Conservation (phyloP, 1,140 invertebrate genomes). For the Fopius arisanus region DNA sequence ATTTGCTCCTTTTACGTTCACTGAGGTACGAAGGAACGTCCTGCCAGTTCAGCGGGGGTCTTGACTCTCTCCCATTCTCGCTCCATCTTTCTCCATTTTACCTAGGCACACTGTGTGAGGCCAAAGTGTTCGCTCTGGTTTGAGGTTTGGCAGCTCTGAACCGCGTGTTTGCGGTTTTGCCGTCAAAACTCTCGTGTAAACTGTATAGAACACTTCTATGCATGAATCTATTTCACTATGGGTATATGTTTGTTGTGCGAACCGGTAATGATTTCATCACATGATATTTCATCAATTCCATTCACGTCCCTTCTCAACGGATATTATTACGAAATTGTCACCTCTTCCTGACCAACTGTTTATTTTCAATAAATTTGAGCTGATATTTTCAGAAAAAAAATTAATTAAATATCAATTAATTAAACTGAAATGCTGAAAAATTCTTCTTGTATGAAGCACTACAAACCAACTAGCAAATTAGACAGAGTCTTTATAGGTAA, state of each 20-base stretch:
- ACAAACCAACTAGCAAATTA: too few species aligned
- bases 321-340: too few species aligned
- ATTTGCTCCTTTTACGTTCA: background rate
- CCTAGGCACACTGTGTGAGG: slow-evolving; percentile 11
- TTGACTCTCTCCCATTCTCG: slow-evolving; percentile 44
- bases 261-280: background rate
- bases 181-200: slow-evolving; percentile 54
- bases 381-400: too few species aligned
- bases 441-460: too few species aligned
- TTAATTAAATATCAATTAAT: too few species aligned
- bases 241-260: background rate
- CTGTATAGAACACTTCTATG: slow-evolving; percentile 31
- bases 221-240: background rate
- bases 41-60: slow-evolving; percentile 25
- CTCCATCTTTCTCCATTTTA: background rate
- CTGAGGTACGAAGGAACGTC: background rate
- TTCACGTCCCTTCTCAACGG: background rate
- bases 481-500: too few species aligned
- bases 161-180: slow-evolving; percentile 64
- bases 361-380: too few species aligned
- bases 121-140: slow-evolving; percentile 62
- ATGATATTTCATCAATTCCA: slow-evolving; percentile 25
- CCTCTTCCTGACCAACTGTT: too few species aligned
- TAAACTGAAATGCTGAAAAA: too few species aligned
- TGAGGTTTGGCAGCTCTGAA: slow-evolving; percentile 59